Evolutionary conservation across 2,888 invertebrate genomes (phyloP).

Genomic region (Mantis religiosa): DNA sequence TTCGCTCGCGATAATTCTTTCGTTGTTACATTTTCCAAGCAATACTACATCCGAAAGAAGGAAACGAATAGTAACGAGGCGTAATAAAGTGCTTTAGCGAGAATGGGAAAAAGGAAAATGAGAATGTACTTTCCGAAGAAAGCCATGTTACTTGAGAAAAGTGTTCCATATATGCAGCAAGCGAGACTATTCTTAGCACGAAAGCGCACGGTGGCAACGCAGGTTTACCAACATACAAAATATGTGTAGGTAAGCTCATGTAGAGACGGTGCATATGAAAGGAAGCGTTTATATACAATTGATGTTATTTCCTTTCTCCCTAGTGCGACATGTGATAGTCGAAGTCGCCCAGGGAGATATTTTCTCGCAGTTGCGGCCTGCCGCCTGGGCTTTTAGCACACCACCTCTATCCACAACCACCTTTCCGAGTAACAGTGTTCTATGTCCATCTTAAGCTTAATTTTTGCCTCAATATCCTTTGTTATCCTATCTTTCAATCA

Average conservation of each 20-base stretch:
- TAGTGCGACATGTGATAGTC: background rate
- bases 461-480: no score
- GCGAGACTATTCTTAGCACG: background rate
- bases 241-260: background rate
- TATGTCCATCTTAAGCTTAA: background rate
- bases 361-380: background rate
- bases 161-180: background rate
- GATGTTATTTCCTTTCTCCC: background rate
- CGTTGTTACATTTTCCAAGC: no score
- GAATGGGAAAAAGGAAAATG: background rate
- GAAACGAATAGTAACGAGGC: no score
- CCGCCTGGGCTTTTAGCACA: conserved; percentile 17
- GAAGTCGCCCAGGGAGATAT: conserved; percentile 3
- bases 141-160: background rate
- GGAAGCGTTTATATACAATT: background rate
- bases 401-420: background rate
- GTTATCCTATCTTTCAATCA: no score
- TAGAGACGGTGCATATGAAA: background rate
- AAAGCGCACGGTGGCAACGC: background rate
- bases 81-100: background rate
- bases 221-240: background rate
- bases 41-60: no score
- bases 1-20: no score
- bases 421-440: background rate
- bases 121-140: background rate